These are phyloP conservation scores for Idris sp. DNA, from an alignment of 1,140 invertebrate genomes.

Conservation along the genomic window DNA sequence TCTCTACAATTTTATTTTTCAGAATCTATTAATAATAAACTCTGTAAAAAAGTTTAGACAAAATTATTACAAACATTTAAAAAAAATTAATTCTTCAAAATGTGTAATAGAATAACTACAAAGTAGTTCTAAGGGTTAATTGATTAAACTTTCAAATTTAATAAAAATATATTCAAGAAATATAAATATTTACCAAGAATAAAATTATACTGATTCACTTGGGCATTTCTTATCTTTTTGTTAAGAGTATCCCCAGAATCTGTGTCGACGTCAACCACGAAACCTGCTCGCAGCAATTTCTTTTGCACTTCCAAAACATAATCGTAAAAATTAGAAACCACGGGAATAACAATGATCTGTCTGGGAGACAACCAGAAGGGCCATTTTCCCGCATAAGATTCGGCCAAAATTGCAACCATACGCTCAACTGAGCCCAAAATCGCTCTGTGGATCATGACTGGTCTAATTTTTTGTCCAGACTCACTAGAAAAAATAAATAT, in stretches of 20 bases:
- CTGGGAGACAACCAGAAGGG: constrained; percentile 99
- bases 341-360: constrained; percentile 94
- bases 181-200: constrained; percentile 94
- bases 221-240: constrained; percentile 98
- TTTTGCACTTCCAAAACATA: constrained; percentile 91
- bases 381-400: constrained; percentile 99
- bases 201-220: constrained; percentile 98
- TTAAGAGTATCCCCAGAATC: constrained; percentile 98
- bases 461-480: constrained; percentile 90
- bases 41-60: too few relatives aligned
- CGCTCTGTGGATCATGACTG: constrained; percentile 98
- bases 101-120: too few relatives aligned
- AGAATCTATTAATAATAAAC: too few relatives aligned
- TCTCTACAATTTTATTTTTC: too few relatives aligned
- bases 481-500: constrained; percentile 85
- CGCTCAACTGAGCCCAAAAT: constrained; percentile 98
- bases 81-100: too few relatives aligned
- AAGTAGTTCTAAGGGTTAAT: too few relatives aligned
- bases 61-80: too few relatives aligned
- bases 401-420: constrained; percentile 98
- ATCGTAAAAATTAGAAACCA: constrained; percentile 89
- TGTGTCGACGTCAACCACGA: constrained; percentile 93
- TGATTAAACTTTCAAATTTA: too few relatives aligned
- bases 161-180: too few relatives aligned
- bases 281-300: constrained; percentile 89